Percentiles rank a stretch among this genome's conserved stretches.
These are phyloP conservation scores for Eolophus roseicapilla DNA, from an alignment of 2,113 vertebrate species.

Conservation along the genomic window DNA sequence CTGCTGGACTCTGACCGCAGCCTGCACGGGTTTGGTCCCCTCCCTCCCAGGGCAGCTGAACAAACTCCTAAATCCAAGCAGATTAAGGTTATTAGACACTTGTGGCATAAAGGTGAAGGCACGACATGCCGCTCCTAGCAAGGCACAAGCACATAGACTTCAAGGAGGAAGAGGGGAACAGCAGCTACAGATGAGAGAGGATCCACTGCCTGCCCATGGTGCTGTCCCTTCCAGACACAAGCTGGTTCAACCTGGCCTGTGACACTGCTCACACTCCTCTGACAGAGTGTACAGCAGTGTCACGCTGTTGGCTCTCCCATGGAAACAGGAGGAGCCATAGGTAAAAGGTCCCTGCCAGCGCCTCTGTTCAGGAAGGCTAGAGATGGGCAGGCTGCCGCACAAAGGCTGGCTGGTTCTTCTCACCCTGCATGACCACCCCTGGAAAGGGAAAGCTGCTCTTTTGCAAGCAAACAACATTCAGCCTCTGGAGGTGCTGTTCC, in stretches of 20 bases:
- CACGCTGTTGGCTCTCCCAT: neutral
- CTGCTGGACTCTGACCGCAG: neutral
- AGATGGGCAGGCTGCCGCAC: fast-evolving
- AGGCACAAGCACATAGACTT: neutral
- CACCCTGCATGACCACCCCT: neutral
- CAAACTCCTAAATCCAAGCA: neutral
- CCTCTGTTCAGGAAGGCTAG: neutral
- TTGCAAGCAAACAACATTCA: too few species aligned
- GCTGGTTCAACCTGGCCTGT: neutral
- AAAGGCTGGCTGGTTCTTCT: neutral
- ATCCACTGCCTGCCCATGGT: fast-evolving
- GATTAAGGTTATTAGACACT: neutral
- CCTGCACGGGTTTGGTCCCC: fast-evolving
- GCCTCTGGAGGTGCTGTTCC: neutral
- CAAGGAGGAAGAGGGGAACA: neutral
- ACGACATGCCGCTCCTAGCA: neutral
- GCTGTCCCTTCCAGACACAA: too few species aligned
- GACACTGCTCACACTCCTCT: fast-evolving
- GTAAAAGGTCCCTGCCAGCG: neutral
- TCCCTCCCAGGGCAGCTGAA: neutral
- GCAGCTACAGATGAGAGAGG: neutral
- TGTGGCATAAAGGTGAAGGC: neutral
- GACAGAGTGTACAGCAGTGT: neutral
- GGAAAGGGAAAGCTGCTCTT: neutral
- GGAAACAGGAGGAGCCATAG: neutral